These are phyloP conservation scores for Tipula confusa DNA, from an alignment of 2,888 invertebrate genomes.

Conservation along the genomic window DNA sequence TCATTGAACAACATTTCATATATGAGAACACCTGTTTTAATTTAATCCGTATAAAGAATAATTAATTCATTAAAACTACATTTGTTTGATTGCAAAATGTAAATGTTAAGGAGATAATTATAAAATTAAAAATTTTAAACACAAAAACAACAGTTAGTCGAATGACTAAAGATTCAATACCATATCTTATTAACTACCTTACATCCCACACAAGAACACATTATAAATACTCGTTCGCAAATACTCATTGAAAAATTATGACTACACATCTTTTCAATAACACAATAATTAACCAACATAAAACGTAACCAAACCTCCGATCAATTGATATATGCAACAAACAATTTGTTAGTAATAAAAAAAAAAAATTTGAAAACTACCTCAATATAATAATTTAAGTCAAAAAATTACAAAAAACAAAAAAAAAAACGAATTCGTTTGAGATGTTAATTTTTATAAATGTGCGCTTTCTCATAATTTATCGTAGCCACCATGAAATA, in stretches of 20 bases:
- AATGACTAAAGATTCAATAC: neutral
- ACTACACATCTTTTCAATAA: conserved; percentile 12
- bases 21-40: neutral
- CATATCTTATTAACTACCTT: neutral
- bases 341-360: conserved; percentile 20
- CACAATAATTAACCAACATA: neutral
- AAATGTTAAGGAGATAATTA: neutral
- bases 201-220: neutral
- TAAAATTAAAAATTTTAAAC: neutral
- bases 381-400: conserved; percentile 25
- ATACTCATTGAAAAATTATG: neutral
- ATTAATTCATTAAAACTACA: conserved; percentile 12
- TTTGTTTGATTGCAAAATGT: neutral
- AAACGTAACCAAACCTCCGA: neutral
- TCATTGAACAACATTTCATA: neutral
- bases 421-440: neutral
- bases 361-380: too few relatives aligned
- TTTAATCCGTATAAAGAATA: neutral
- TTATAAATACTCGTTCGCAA: neutral
- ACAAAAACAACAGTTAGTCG: neutral
- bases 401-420: neutral
- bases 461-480: neutral
- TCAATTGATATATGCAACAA: neutral
- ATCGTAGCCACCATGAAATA: neutral
- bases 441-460: conserved; percentile 6